phyloP scores from a whole-genome alignment of 2,113 vertebrate genomes.

The Pycnonotus jocosus region DNA sequence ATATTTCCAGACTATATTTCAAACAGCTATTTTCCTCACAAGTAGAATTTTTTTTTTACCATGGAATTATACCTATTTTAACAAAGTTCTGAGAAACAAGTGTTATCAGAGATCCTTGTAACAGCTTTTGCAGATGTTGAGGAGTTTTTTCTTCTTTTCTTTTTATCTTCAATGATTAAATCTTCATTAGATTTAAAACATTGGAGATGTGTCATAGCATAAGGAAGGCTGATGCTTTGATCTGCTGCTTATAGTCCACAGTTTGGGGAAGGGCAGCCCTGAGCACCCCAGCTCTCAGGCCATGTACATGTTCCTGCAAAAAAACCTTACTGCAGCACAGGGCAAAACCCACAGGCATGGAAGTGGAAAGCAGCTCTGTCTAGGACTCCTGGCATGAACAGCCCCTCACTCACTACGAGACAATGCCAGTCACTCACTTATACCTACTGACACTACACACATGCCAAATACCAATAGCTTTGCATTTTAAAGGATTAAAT shows the following conservation, averaged over 20 bases:
- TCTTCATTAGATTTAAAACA: neutral
- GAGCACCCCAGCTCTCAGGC: neutral
- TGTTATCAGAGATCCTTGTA: neutral
- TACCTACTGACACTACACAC: neutral
- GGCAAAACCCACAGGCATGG: neutral
- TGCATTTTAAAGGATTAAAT: neutral
- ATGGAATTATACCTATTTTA: neutral
- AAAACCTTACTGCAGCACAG: fast-evolving
- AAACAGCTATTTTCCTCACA: neutral
- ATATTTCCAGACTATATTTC: neutral
- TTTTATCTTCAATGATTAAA: neutral
- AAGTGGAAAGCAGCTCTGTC: neutral
- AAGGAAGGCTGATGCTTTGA: neutral
- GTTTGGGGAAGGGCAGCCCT: neutral
- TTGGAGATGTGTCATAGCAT: neutral
- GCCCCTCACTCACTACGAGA: fast-evolving
- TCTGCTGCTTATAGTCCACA: neutral
- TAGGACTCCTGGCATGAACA: neutral
- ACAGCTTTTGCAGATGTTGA: neutral
- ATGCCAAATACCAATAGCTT: neutral
- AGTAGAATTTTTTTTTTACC: neutral
- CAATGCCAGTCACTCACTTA: neutral
- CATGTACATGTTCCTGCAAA: fast-evolving
- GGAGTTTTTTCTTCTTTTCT: neutral
- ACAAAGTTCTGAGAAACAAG: neutral